Conservation (phyloP, 1,140 invertebrate species). For the Dryas iulia region DNA sequence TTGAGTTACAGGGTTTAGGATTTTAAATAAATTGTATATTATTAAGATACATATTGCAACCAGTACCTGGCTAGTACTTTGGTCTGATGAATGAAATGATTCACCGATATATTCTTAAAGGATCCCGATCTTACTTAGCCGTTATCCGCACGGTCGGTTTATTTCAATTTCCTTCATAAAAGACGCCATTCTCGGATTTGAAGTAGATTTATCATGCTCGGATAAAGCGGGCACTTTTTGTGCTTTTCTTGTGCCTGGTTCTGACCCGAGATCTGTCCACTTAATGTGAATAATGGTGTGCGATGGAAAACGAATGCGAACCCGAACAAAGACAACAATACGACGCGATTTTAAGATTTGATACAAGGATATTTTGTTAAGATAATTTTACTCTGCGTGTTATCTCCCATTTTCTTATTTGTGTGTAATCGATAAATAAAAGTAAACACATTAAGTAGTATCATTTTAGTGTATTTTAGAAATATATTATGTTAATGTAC, state of each 20-base stretch:
- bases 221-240: slow-evolving; percentile 80
- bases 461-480: neutral
- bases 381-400: slow-evolving; percentile 49
- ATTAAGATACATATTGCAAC: neutral
- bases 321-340: slow-evolving; percentile 79
- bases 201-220: slow-evolving; percentile 80
- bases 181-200: slow-evolving; percentile 80
- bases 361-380: slow-evolving; percentile 64
- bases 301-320: slow-evolving; percentile 79
- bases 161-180: slow-evolving; percentile 81
- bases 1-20: neutral
- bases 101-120: slow-evolving; percentile 76
- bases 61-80: slow-evolving; percentile 1
- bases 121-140: slow-evolving; percentile 78
- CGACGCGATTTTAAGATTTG: slow-evolving; percentile 74
- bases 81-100: slow-evolving; percentile 74
- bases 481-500: too few relatives aligned
- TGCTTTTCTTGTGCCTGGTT: slow-evolving; percentile 79
- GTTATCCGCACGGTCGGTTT: slow-evolving; percentile 80
- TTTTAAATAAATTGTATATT: neutral
- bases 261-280: slow-evolving; percentile 80
- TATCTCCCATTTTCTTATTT: slow-evolving; percentile 7
- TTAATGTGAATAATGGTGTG: slow-evolving; percentile 81
- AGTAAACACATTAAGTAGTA: neutral
- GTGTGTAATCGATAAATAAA: neutral